A percentile compares a stretch with the other conserved stretches of the same genome.
Evolutionary conservation across 2,888 invertebrate genomes (phyloP).

Genomic region (Tipula confusa): DNA sequence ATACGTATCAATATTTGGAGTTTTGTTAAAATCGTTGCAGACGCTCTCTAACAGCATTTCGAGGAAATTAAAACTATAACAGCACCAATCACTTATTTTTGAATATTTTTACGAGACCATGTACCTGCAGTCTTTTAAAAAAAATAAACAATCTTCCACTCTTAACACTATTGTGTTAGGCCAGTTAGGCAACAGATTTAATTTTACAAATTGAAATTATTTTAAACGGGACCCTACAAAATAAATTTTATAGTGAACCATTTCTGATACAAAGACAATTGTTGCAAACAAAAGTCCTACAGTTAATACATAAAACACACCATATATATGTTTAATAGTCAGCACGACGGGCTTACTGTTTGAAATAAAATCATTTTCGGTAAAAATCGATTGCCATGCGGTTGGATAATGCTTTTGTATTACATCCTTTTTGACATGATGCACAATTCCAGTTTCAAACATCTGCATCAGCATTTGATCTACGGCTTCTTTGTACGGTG

Average conservation of each 20-base stretch:
- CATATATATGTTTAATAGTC: slow-evolving; percentile 25
- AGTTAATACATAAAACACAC: slow-evolving; percentile 12
- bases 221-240: too few species aligned
- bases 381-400: not conserved
- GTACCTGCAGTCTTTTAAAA: too few species aligned
- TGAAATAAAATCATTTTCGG: not conserved
- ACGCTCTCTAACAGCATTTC: too few species aligned
- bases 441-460: slow-evolving; percentile 27
- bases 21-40: too few species aligned
- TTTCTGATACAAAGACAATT: not conserved
- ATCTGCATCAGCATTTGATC: not conserved
- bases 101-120: too few species aligned
- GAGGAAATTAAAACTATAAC: too few species aligned
- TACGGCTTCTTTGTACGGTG: not conserved
- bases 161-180: too few species aligned
- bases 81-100: too few species aligned
- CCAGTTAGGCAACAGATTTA: too few species aligned
- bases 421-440: not conserved
- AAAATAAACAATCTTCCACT: too few species aligned
- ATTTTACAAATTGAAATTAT: too few species aligned
- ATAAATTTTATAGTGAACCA: not conserved
- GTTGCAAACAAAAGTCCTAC: not conserved
- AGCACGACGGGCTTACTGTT: not conserved
- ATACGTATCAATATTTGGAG: too few species aligned
- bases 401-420: not conserved